These are phyloP conservation scores for Drosophila orena DNA, from an alignment of 1,140 invertebrate genomes.

Conservation along the genomic window DNA sequence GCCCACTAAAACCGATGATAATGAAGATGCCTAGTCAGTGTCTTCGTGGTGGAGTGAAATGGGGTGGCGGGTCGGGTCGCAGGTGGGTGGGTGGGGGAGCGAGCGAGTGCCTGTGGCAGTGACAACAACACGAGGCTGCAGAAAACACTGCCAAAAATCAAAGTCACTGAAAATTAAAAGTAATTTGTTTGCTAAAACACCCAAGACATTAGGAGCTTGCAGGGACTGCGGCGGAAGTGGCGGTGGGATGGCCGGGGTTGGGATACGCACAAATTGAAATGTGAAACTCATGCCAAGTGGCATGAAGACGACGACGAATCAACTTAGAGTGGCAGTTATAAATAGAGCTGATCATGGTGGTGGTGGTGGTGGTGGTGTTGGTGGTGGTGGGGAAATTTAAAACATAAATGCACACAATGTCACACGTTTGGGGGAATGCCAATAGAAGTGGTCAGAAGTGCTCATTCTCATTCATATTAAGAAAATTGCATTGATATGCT, in stretches of 20 bases:
- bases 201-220: slow-evolving; percentile 59
- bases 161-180: slow-evolving; percentile 83
- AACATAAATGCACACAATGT: slow-evolving; percentile 20
- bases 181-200: slow-evolving; percentile 82
- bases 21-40: slow-evolving; percentile 79
- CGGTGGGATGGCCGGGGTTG: not conserved
- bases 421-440: not conserved
- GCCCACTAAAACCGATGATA: slow-evolving; percentile 56
- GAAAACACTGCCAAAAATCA: slow-evolving; percentile 64
- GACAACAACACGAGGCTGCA: slow-evolving; percentile 17
- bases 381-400: slow-evolving; percentile 8
- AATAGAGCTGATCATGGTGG: slow-evolving; percentile 52
- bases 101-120: slow-evolving; percentile 26
- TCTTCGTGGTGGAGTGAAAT: not conserved
- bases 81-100: not conserved
- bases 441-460: no score
- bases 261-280: slow-evolving; percentile 61
- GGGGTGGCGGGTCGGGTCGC: not conserved
- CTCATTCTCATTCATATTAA: not conserved
- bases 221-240: not conserved
- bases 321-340: slow-evolving; percentile 65
- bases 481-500: not conserved
- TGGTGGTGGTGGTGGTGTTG: slow-evolving; percentile 15
- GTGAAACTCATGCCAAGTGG: slow-evolving; percentile 77
- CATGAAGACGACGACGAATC: slow-evolving; percentile 31